Evolutionary conservation across 2,797 vertebrate species (phyloP).

Genomic region (Synaphobranchus kaupii): DNA sequence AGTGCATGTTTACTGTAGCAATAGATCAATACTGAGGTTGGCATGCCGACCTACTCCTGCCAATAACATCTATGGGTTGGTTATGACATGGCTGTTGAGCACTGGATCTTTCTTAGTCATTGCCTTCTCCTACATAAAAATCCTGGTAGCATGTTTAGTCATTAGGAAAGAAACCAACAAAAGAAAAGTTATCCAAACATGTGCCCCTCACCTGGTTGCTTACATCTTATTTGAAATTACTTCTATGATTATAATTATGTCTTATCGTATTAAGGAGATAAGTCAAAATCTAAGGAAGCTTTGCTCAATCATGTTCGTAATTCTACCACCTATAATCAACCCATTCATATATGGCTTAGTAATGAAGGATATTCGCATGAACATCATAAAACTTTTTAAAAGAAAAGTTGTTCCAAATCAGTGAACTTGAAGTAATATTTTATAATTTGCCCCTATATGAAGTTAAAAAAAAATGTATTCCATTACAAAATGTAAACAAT

Average conservation of each 20-base stretch:
- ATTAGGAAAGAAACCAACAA: slow-evolving; percentile 11
- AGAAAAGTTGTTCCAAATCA: background rate
- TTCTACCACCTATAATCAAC: slow-evolving; percentile 52
- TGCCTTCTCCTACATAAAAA: slow-evolving; percentile 57
- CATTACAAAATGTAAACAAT: background rate
- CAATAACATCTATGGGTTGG: slow-evolving; percentile 55
- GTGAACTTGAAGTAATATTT: background rate
- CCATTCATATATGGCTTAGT: slow-evolving; percentile 58
- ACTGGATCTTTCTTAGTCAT: slow-evolving; percentile 55
- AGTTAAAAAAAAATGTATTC: background rate
- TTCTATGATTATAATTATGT: slow-evolving; percentile 20
- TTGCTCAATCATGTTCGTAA: slow-evolving; percentile 45
- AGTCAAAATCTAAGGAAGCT: slow-evolving; percentile 52
- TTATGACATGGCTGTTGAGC: slow-evolving; percentile 48
- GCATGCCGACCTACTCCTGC: slow-evolving; percentile 51
- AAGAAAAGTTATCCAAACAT: slow-evolving; percentile 59
- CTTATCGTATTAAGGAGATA: slow-evolving; percentile 40
- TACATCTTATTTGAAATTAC: slow-evolving; percentile 51
- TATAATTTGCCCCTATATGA: background rate
- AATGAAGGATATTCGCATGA: slow-evolving; percentile 51
- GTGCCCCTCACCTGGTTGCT: slow-evolving; percentile 49
- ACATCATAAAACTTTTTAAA: slow-evolving; percentile 43
- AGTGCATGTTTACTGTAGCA: slow-evolving; percentile 59
- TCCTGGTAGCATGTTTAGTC: slow-evolving; percentile 47
- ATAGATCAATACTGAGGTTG: slow-evolving; percentile 52